phyloP scores from a whole-genome alignment of 2,113 vertebrate genomes.

The Poeciliopsis turrubarensis region DNA sequence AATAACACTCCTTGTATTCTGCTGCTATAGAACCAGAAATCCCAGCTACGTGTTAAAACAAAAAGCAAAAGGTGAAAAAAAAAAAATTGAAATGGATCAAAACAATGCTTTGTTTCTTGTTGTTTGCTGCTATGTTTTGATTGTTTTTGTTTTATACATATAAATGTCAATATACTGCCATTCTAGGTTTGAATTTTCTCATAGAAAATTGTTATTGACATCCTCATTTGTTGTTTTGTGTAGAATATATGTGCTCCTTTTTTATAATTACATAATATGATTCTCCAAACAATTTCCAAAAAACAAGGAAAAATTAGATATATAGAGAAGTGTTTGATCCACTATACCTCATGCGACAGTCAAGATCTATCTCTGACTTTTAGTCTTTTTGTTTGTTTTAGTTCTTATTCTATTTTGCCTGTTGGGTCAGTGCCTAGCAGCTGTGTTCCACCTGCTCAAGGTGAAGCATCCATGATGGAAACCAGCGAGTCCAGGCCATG shows the following conservation, averaged over 20 bases:
- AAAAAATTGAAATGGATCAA: conserved; percentile 66
- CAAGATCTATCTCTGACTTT: conserved; percentile 78
- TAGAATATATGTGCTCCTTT: conserved; percentile 88
- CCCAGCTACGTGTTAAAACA: conserved; percentile 83
- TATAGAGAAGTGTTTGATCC: conserved; percentile 84
- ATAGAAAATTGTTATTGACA: conserved; percentile 94
- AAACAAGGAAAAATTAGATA: conserved; percentile 78
- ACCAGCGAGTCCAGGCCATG: conserved; percentile 78
- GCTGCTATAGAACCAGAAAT: conserved; percentile 92
- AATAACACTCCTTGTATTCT: conserved; percentile 85
- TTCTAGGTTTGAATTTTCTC: conserved; percentile 94
- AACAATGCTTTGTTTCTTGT: conserved; percentile 89
- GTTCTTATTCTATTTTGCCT: conserved; percentile 64
- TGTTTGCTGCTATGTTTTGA: conserved; percentile 97
- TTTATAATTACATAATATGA: conserved; percentile 85
- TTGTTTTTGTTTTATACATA: conserved; percentile 83
- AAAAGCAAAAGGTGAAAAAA: conserved; percentile 65
- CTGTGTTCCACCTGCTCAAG: conserved; percentile 74
- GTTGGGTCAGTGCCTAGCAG: conserved; percentile 81
- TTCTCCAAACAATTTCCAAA: conserved; percentile 95
- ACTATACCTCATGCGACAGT: conserved; percentile 97
- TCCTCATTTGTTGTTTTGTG: conserved; percentile 85
- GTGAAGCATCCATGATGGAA: conserved; percentile 78
- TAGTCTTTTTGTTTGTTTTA: conserved; percentile 77
- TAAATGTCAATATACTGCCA: conserved; percentile 92